Evolutionary conservation across 2,888 invertebrate genomes (phyloP).

Genomic region (Drosophila greeni): DNA sequence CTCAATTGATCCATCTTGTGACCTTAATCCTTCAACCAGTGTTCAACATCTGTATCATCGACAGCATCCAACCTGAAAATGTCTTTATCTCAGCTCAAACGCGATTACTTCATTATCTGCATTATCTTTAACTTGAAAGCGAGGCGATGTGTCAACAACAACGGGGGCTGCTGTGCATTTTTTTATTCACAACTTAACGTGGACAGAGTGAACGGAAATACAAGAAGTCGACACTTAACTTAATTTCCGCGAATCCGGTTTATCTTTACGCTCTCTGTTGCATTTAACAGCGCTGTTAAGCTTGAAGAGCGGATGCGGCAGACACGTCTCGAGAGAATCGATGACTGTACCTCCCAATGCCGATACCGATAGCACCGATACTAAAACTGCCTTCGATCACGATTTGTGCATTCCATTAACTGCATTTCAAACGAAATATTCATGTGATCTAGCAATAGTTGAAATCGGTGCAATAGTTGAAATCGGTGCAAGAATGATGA

Average conservation of each 20-base stretch:
- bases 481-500: neutral
- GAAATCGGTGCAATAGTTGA: neutral
- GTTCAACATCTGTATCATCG: neutral
- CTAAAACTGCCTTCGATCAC: neutral
- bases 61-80: neutral
- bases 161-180: neutral
- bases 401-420: neutral
- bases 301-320: slow-evolving; percentile 16
- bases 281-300: slow-evolving; percentile 4
- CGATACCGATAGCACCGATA: neutral
- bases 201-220: slow-evolving; percentile 44
- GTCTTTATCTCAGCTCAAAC: neutral
- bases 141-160: slow-evolving; percentile 20
- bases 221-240: slow-evolving; percentile 15
- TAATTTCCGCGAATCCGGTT: slow-evolving; percentile 58
- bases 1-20: neutral
- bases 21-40: neutral
- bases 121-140: neutral
- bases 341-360: slow-evolving; percentile 10
- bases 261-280: slow-evolving; percentile 24
- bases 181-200: slow-evolving; percentile 9
- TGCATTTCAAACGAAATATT: too few species aligned
- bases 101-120: slow-evolving; percentile 9
- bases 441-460: neutral
- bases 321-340: neutral